These are phyloP conservation scores for Vanessa tameamea DNA, from an alignment of 1,140 invertebrate species.

Conservation along the genomic window DNA sequence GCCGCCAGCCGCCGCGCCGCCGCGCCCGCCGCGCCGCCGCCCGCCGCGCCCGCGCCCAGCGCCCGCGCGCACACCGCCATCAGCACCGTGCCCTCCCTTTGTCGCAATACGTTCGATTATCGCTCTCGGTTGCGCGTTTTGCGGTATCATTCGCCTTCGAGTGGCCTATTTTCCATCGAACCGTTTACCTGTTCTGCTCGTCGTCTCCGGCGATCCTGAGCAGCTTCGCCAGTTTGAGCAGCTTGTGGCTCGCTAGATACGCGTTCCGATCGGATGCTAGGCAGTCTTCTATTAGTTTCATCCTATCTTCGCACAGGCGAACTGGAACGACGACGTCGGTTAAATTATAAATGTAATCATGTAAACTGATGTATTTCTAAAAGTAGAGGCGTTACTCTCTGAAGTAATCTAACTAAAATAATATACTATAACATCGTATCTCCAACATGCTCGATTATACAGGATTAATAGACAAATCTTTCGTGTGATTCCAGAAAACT, in stretches of 20 bases:
- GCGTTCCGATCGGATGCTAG: constrained; percentile 53
- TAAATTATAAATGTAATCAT: not conserved
- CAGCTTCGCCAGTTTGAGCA: constrained; percentile 63
- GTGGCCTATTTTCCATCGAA: too few relatives aligned
- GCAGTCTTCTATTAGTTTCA: constrained; percentile 65
- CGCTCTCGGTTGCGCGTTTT: too few relatives aligned
- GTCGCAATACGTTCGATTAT: too few relatives aligned
- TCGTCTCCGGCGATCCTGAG: constrained; percentile 64
- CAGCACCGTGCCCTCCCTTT: constrained; percentile 60
- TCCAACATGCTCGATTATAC: too few relatives aligned
- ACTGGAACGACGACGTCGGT: constrained; percentile 50
- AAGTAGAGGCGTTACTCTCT: too few relatives aligned
- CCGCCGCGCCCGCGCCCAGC: constrained; percentile 40
- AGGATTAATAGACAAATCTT: too few relatives aligned
- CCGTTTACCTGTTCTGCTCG: constrained; percentile 54
- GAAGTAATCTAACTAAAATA: too few relatives aligned
- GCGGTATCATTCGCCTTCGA: too few relatives aligned
- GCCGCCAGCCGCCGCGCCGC: constrained; percentile 50
- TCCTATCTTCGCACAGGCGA: constrained; percentile 63
- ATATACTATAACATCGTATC: too few relatives aligned
- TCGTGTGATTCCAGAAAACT: too few relatives aligned
- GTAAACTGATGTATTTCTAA: not conserved
- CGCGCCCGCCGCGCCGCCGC: constrained; percentile 40
- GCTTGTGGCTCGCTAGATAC: constrained; percentile 62
- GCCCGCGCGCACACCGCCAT: constrained; percentile 46